Base-by-base conservation (phyloP, 1,140 invertebrate genomes). In the Brachionus plicatilis region DNA sequence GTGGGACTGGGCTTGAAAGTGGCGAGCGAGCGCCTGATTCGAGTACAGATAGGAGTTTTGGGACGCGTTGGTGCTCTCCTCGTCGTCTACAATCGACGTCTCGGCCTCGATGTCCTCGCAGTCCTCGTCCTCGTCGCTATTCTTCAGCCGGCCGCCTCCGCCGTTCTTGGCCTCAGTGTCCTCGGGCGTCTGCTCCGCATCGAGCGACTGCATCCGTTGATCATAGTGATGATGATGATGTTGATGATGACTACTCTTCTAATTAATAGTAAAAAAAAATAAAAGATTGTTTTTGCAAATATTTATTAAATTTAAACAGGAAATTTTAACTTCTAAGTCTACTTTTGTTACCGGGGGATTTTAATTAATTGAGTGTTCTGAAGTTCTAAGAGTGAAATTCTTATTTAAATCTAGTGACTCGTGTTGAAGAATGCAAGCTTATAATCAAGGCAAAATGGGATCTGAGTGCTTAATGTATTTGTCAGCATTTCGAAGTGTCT, bases 91-190 rank as follows among this genome's bases (percentile, higher is more conserved):
- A 24, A 50, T 76, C 14, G 72, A 76, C 7, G 72, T 76, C 12
- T 76, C 72, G 5, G 72, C 72, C 14, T 76, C 72, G 24, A 76
- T 76, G 45, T 76, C 72, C 45, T 76, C 72, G 43, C 72, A 76
- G 9, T 76, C 72, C 1, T 76, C 72, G 12, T 76, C 45, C 14
- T 76, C 72, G 27, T 76, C 72, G 17, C 68, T 11, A 41, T n/a
- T 72, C 41, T 72, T 72, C 17, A 50, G 20, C 43, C 50, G 72
- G 7, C 11, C 12, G 4, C 27, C 14, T 27, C 12, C 14, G n/a
- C n/a, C 27, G 5, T 29, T 37, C 6, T 33, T 70, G 27, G 1
- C 11, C 5, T 60, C 20, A 20, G 5, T 60, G 17, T 17, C 9
- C 4, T 41, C n/a, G 9, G 20, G 5, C 8, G 33, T 41, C 5